Evolutionary conservation across 2,888 invertebrate species (phyloP).

Genomic region (Lingula anatina): DNA sequence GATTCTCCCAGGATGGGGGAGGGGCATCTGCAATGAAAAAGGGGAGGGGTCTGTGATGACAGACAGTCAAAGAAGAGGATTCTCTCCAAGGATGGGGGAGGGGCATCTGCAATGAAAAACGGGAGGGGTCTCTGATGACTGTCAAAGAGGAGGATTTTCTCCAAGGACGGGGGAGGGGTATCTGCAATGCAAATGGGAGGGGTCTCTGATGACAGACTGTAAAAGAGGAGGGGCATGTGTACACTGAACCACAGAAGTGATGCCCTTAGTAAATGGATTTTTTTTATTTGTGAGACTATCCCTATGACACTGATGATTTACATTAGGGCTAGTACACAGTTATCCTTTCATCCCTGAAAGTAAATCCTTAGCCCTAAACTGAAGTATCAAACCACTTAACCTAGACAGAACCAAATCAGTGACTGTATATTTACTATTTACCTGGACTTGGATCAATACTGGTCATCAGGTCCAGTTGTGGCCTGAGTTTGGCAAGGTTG

Average conservation of each 20-base stretch:
- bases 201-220: conserved; percentile 64
- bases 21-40: conserved; percentile 34
- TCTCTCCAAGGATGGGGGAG: conserved; percentile 48
- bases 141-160: conserved; percentile 70
- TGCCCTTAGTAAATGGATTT: no score
- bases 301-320: no score
- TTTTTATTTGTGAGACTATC: no score
- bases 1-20: conserved; percentile 47
- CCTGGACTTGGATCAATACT: conserved; percentile 81
- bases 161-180: conserved; percentile 47
- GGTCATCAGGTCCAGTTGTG: conserved; percentile 78
- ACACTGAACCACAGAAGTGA: conserved; percentile 2
- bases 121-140: no score
- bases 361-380: no score
- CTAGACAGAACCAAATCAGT: no score
- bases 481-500: conserved; percentile 70
- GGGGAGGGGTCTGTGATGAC: no score
- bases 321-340: no score
- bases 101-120: conserved; percentile 31
- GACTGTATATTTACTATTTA: no score
- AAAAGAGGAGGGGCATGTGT: conserved; percentile 45
- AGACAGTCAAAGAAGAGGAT: conserved; percentile 77
- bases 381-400: no score
- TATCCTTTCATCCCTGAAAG: no score
- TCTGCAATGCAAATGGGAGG: conserved; percentile 67